These are phyloP conservation scores for Pristionchus fissidentatus DNA, from an alignment of 2,888 invertebrate species.

Conservation along the genomic window DNA sequence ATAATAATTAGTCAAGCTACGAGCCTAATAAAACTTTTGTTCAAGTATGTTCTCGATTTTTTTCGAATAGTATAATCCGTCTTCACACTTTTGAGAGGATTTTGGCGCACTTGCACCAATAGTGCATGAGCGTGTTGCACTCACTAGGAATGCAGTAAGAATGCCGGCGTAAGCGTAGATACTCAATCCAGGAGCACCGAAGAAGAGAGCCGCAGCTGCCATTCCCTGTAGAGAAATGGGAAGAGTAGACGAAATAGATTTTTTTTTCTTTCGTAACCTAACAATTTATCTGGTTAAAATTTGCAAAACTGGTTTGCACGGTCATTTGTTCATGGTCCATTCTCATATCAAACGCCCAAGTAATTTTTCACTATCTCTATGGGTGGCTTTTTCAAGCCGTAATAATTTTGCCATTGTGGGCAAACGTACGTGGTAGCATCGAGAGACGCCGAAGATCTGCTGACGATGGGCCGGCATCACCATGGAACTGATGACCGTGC, in stretches of 20 bases:
- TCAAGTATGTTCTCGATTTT: no score
- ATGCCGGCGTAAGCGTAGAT: slow-evolving; percentile 31
- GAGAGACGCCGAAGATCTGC: slow-evolving; percentile 19
- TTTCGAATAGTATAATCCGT: no score
- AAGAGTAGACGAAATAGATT: neutral
- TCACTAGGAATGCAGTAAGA: neutral
- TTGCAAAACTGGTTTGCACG: no score
- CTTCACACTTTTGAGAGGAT: neutral
- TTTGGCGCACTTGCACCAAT: no score
- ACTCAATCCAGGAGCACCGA: slow-evolving; percentile 6
- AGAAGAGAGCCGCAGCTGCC: slow-evolving; percentile 36
- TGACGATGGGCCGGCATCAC: slow-evolving; percentile 12
- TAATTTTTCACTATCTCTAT: no score
- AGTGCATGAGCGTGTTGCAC: no score
- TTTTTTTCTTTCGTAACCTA: neutral
- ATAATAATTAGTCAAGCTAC: no score
- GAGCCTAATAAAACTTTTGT: no score
- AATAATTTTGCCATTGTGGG: neutral
- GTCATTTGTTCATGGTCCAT: neutral
- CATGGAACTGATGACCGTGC: slow-evolving; percentile 41
- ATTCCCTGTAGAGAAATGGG: neutral
- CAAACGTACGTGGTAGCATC: slow-evolving; percentile 40
- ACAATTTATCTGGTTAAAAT: neutral
- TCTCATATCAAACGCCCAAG: neutral
- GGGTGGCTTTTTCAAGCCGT: neutral